These are phyloP conservation scores for Zaprionus ornatus DNA, from an alignment of 1,140 invertebrate genomes.

Conservation along the genomic window DNA sequence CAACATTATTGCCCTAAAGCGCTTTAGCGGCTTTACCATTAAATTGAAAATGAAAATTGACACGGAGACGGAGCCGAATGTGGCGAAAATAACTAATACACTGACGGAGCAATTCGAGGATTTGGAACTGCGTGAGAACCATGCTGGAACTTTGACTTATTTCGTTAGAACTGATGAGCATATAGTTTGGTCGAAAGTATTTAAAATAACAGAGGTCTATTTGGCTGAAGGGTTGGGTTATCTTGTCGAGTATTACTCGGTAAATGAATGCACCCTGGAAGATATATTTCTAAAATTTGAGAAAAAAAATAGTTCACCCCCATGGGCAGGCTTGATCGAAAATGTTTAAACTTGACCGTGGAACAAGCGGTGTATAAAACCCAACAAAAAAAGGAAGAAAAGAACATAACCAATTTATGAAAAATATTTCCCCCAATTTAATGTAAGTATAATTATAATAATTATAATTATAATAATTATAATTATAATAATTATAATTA, in stretches of 20 bases:
- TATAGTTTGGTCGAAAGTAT: constrained; percentile 75
- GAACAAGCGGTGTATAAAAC: background rate
- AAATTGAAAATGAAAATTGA: constrained; percentile 75
- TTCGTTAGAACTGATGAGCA: constrained; percentile 64
- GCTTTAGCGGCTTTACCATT: constrained; percentile 84
- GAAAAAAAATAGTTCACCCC: constrained; percentile 31
- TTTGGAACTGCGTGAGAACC: constrained; percentile 65
- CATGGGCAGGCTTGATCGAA: constrained; percentile 22
- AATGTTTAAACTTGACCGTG: constrained; percentile 19
- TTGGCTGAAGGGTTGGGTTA: constrained; percentile 23
- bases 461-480: too few species aligned
- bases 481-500: too few species aligned
- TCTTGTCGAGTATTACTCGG: constrained; percentile 76
- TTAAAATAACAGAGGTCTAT: constrained; percentile 55
- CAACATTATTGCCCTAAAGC: constrained; percentile 84
- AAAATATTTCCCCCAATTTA: too few species aligned
- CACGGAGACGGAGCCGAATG: constrained; percentile 54
- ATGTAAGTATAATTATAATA: too few species aligned
- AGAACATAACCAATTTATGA: background rate
- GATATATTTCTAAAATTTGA: constrained; percentile 82
- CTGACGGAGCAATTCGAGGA: constrained; percentile 52
- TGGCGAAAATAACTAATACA: constrained; percentile 52
- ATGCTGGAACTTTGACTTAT: constrained; percentile 75
- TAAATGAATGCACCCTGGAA: constrained; percentile 81
- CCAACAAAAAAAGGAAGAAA: too few species aligned